Base-by-base conservation (phyloP, 1,140 invertebrate species). In the Oedothorax gibbosus region DNA sequence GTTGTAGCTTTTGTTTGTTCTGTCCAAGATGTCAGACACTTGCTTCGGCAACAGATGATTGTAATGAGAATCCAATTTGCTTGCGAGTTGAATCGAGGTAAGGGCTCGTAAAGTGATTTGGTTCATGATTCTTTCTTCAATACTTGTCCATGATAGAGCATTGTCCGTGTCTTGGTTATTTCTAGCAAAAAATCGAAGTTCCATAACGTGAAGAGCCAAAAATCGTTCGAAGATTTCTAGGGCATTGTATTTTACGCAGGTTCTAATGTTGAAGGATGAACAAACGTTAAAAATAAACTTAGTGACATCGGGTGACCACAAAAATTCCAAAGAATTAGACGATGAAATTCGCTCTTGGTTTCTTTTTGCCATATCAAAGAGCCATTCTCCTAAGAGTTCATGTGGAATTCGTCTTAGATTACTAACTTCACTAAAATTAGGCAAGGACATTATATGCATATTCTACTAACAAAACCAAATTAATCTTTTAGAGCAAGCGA, bases 11-110 rank as follows among this genome's bases (percentile, higher is more conserved):
- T 75, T 65, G 3, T 60, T 71, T 18, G 62, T 9, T 62, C 65
- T 78, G 12, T 57, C 60, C 20, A 78, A 54, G 35, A 78, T 66
- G n/a, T 78, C 35, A 8, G 21, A 21, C 49, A 78, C 64, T 66
- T 68, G 64, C 3, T 35, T n/a, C 14, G 76, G 76, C 20, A 51
- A 20, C 11, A 78, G 7, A 20, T 78, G 76, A 4, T 78, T 62
- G 50, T 78, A 78, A n/a, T 78, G 76, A n/a, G 76, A 78, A 78
- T 66, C 50, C n/a, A 78, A 15, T 54, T 78, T 78, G 20, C 76
- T 78, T 65, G 76, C 76, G 5, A 78, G 60, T 54, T 51, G 14
- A 14, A 78, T 66, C 21, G 76, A 65, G 35, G 76, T 78, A 35
- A 78, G 21, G 12, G 66, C 62, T 11, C 76, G 76, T 51, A 78